A percentile compares a stretch with the other conserved stretches of the same genome.
These are phyloP conservation scores for Pollimyrus isidori DNA, from an alignment of 2,113 vertebrate genomes.

Conservation along the genomic window DNA sequence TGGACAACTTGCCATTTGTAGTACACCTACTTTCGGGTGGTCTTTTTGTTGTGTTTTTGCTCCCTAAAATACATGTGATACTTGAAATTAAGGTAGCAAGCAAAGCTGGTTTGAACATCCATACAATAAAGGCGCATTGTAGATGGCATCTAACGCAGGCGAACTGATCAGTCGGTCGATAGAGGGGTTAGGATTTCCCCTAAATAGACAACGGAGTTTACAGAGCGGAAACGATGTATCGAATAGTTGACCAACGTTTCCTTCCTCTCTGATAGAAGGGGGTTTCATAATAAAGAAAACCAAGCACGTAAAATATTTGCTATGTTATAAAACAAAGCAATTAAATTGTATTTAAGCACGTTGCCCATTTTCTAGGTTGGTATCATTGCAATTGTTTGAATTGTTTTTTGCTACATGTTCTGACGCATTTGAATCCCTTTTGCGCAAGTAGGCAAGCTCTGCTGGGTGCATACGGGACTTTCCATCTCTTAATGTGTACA, in stretches of 20 bases:
- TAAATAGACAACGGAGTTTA: constrained; percentile 43
- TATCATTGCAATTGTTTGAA: constrained; percentile 1
- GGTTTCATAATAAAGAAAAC: constrained; percentile 36
- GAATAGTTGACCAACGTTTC: constrained; percentile 44
- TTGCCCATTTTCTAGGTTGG: not conserved
- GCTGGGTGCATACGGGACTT: constrained; percentile 32
- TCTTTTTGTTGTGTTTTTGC: not conserved
- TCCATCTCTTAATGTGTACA: constrained; percentile 32
- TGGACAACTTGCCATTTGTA: not conserved
- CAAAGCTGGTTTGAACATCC: not conserved
- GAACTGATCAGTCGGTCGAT: constrained; percentile 25
- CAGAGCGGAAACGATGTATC: constrained; percentile 46
- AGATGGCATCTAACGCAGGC: constrained; percentile 14
- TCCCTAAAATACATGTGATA: not conserved
- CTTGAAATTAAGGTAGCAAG: not conserved
- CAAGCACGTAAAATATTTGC: constrained; percentile 19
- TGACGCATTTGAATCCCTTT: constrained; percentile 22
- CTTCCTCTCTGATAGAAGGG: constrained; percentile 39
- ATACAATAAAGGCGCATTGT: constrained; percentile 8
- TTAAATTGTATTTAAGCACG: constrained; percentile 20
- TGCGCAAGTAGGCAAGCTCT: constrained; percentile 20
- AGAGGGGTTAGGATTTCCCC: constrained; percentile 42
- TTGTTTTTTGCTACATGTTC: constrained; percentile 10
- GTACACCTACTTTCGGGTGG: not conserved
- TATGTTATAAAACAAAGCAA: constrained; percentile 21